phyloP scores from a whole-genome alignment of 2,797 vertebrate genomes.

The Sorex maritimensis region DNA sequence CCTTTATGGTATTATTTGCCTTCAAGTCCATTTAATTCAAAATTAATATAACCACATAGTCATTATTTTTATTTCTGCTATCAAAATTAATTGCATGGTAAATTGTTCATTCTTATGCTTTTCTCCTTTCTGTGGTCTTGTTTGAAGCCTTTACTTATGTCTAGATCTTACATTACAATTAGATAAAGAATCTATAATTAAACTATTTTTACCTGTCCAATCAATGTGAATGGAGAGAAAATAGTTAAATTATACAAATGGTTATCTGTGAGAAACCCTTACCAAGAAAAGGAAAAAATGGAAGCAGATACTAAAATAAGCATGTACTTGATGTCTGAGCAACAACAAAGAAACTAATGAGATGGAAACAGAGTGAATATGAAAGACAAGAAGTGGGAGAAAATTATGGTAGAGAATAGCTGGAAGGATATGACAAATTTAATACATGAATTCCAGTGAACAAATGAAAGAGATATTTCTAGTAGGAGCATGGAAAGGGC shows the following conservation, averaged over 20 bases:
- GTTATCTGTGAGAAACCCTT: slow-evolving; percentile 37
- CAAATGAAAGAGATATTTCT: background rate
- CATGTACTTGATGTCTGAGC: background rate
- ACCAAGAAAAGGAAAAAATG: slow-evolving; percentile 1
- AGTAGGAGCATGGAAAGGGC: background rate
- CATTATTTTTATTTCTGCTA: slow-evolving; percentile 40
- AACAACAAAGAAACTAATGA: background rate
- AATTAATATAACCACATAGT: background rate
- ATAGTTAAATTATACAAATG: background rate
- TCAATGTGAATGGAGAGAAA: background rate
- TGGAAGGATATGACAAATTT: background rate
- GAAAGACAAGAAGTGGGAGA: background rate
- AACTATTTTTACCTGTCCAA: background rate
- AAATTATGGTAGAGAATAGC: background rate
- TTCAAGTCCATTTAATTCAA: slow-evolving; percentile 54
- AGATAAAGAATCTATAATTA: background rate
- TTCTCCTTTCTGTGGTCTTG: background rate
- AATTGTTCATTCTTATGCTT: slow-evolving; percentile 14
- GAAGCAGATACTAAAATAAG: background rate
- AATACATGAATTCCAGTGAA: background rate
- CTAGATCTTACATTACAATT: no score
- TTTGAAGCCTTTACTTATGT: background rate
- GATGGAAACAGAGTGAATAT: background rate
- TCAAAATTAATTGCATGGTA: background rate
- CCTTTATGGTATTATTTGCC: background rate